A percentile compares a stretch with the other conserved stretches of the same genome.
Evolutionary conservation across 2,113 vertebrate species (phyloP).

Genomic region (Ptilonorhynchus violaceus): DNA sequence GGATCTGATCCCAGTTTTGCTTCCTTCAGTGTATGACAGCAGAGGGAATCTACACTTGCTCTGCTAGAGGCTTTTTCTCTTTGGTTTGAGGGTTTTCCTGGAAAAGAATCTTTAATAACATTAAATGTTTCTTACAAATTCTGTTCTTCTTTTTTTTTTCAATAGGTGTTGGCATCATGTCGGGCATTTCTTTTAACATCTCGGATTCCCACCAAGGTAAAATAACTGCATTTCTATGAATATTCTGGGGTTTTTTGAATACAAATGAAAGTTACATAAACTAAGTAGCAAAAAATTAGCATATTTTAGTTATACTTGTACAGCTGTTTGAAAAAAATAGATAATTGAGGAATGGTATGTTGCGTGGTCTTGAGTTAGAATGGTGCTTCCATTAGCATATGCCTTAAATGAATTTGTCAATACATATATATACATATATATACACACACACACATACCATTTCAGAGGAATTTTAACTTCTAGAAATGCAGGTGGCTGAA

Average conservation of each 20-base stretch:
- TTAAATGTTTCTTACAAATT: background rate
- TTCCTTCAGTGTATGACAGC: background rate
- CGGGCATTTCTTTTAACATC: slow-evolving; percentile 89
- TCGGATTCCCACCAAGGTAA: slow-evolving; percentile 94
- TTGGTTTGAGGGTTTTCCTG: background rate
- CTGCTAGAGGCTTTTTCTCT: background rate
- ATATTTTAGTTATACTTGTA: background rate
- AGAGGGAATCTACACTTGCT: background rate
- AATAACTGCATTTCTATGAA: background rate
- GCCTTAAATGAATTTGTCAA: background rate
- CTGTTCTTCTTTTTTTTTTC: background rate
- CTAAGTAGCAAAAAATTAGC: background rate
- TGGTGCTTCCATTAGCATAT: background rate
- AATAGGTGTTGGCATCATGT: slow-evolving; percentile 90
- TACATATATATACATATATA: no score
- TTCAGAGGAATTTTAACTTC: background rate
- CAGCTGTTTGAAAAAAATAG: background rate
- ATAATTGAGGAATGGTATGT: background rate
- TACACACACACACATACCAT: background rate
- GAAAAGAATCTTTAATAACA: background rate
- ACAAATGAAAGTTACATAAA: background rate
- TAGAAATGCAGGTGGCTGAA: background rate
- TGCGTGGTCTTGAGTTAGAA: background rate
- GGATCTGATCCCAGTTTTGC: background rate
- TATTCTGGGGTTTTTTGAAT: background rate